Conservation (phyloP, 2,797 vertebrate genomes). For the Synanceia verrucosa region DNA sequence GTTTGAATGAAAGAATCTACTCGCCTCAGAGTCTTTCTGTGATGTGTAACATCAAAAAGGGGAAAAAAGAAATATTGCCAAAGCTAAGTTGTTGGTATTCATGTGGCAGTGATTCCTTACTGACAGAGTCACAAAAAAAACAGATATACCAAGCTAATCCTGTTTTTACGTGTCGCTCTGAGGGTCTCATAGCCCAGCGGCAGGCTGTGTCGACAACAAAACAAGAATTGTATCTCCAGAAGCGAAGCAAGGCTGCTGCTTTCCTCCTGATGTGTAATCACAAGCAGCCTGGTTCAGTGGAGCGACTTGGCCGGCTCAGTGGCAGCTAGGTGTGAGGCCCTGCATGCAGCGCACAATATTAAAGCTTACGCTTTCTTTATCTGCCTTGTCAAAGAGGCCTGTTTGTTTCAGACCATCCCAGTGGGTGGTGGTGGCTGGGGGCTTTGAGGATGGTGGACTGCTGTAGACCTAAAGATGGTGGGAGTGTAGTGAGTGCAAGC, state of each 20-base stretch:
- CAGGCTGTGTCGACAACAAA: conserved; percentile 51
- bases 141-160: conserved; percentile 63
- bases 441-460: conserved; percentile 37
- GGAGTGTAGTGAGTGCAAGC: conserved; percentile 34
- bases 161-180: conserved; percentile 56
- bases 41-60: conserved; percentile 41
- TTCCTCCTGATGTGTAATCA: conserved; percentile 48
- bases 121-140: conserved; percentile 50
- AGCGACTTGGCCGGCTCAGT: conserved; percentile 18
- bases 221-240: conserved; percentile 56
- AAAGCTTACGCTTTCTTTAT: conserved; percentile 43
- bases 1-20: conserved; percentile 21
- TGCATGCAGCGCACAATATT: conserved; percentile 2
- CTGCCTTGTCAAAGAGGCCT: conserved; percentile 45
- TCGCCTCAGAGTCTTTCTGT: conserved; percentile 35
- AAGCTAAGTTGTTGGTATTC: conserved; percentile 54
- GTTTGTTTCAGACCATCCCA: conserved; percentile 55
- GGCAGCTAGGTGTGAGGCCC: conserved; percentile 9
- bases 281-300: conserved; percentile 35
- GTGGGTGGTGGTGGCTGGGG: conserved; percentile 22
- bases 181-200: conserved; percentile 45
- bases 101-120: conserved; percentile 34
- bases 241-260: conserved; percentile 21
- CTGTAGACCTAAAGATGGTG: conserved; percentile 27
- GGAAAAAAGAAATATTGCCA: conserved; percentile 7